These are phyloP conservation scores for Pygoscelis adeliae DNA, from an alignment of 2,113 vertebrate genomes.

Conservation along the genomic window DNA sequence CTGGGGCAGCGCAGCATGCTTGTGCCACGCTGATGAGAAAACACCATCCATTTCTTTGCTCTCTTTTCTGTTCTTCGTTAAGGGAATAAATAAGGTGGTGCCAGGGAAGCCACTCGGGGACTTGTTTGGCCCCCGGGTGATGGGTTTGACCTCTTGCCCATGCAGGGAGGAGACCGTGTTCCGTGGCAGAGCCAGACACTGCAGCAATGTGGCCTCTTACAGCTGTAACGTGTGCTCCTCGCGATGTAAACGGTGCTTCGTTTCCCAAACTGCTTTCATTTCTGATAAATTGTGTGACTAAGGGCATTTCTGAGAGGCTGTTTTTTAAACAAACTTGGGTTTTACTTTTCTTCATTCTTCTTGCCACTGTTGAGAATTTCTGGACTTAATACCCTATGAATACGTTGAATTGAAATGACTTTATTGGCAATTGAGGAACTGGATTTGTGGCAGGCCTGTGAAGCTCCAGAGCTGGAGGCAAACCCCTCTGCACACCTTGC, in stretches of 20 bases:
- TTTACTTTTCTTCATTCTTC: background rate
- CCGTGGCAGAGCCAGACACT: rapidly evolving
- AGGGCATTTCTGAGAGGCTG: background rate
- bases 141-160: background rate
- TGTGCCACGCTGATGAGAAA: background rate
- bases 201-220: background rate
- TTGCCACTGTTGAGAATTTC: background rate
- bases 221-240: background rate
- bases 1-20: background rate
- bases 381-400: background rate
- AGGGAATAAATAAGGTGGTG: background rate
- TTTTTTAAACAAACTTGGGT: background rate
- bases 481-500: background rate
- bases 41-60: background rate
- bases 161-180: background rate
- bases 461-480: background rate
- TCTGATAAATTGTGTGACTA: background rate
- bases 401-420: background rate
- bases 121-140: background rate
- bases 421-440: background rate
- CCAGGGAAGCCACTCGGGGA: background rate
- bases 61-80: background rate
- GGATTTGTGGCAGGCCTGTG: background rate
- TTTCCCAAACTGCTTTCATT: background rate
- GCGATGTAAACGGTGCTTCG: rapidly evolving